phyloP scores from a whole-genome alignment of 2,113 vertebrate species.

The Antigone vipio region DNA sequence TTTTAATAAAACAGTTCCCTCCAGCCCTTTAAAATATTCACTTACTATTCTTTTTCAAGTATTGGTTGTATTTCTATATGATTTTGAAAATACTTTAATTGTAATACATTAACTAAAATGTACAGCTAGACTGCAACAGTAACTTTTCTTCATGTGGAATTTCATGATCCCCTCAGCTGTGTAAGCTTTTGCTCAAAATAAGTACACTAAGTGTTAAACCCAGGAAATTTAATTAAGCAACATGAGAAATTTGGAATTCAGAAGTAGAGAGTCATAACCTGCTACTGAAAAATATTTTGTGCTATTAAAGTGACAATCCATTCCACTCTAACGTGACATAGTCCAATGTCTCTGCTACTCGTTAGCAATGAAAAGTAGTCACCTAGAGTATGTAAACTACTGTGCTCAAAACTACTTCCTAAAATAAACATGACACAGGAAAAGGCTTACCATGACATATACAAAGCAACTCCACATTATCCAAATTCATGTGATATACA shows the following conservation, averaged over 20 bases:
- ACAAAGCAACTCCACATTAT: constrained; percentile 10
- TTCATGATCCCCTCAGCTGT: not conserved
- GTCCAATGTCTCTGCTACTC: not conserved
- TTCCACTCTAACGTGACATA: not conserved
- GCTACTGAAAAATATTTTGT: not conserved
- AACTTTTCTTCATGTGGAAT: not conserved
- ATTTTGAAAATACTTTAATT: not conserved
- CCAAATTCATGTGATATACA: not conserved
- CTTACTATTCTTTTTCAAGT: not conserved
- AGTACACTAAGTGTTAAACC: not conserved
- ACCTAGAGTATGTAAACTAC: not conserved
- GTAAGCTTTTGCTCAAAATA: not conserved
- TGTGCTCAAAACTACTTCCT: not conserved
- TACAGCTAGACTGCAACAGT: not conserved
- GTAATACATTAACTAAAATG: not conserved
- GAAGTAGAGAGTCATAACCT: not conserved
- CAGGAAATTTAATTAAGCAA: not conserved
- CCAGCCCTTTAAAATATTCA: not conserved
- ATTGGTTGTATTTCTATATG: not conserved
- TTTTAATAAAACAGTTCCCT: not conserved
- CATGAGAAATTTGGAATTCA: not conserved
- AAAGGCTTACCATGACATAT: not conserved
- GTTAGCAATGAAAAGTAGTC: not conserved
- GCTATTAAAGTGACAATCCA: not conserved
- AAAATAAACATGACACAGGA: constrained; percentile 13